These are phyloP conservation scores for Buathra laborator DNA, from an alignment of 2,888 invertebrate genomes.

Conservation along the genomic window DNA sequence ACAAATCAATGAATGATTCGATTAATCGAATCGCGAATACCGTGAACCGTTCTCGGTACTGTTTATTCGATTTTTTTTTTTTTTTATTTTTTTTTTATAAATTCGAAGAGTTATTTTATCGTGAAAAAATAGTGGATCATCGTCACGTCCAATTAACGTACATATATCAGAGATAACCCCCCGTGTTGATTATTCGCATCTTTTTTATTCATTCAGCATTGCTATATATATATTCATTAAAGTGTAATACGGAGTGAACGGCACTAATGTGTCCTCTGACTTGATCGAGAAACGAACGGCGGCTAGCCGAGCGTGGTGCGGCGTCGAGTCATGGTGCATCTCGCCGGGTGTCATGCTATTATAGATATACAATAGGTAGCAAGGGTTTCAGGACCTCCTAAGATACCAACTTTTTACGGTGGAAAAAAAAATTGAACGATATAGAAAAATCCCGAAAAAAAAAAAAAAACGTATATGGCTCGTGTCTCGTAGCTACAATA, in stretches of 20 bases:
- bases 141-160: constrained; percentile 57
- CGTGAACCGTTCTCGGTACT: too few relatives aligned
- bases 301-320: constrained; percentile 18
- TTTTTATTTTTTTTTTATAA: too few relatives aligned
- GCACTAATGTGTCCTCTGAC: constrained; percentile 40
- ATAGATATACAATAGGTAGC: constrained; percentile 4
- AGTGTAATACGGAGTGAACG: constrained; percentile 39
- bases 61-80: too few relatives aligned
- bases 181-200: constrained; percentile 31
- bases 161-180: constrained; percentile 51
- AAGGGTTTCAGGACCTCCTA: constrained; percentile 16
- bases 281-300: constrained; percentile 23
- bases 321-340: constrained; percentile 9
- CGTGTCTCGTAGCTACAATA: constrained; percentile 33
- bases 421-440: constrained; percentile 43
- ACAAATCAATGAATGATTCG: too few relatives aligned
- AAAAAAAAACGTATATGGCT: constrained; percentile 10
- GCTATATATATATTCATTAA: constrained; percentile 43
- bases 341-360: constrained; percentile 12
- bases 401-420: constrained; percentile 44
- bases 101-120: constrained; percentile 31
- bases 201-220: constrained; percentile 50
- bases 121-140: constrained; percentile 49
- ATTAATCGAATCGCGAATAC: too few relatives aligned
- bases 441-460: neutral